These are phyloP conservation scores for Drosophila mimica DNA, from an alignment of 2,888 invertebrate genomes.

Conservation along the genomic window DNA sequence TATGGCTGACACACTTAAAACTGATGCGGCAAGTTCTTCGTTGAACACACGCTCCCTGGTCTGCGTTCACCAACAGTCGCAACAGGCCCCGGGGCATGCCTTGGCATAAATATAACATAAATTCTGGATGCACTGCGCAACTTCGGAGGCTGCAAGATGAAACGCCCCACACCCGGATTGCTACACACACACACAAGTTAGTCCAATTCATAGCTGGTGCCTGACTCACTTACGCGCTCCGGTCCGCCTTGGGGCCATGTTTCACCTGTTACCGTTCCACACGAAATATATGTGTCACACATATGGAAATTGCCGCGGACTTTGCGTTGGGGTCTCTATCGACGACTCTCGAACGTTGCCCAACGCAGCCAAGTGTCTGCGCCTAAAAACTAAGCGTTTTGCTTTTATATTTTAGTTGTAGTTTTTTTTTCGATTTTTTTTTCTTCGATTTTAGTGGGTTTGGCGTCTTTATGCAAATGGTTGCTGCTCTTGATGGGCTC, in stretches of 20 bases:
- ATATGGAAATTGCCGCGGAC: conserved; percentile 36
- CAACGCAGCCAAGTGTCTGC: conserved; percentile 60
- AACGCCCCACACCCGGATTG: conserved; percentile 56
- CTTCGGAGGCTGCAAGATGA: conserved; percentile 55
- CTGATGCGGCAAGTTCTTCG: conserved; percentile 41
- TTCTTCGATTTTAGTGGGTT: conserved; percentile 36
- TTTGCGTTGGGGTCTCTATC: conserved; percentile 32
- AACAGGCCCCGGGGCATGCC: conserved; percentile 60
- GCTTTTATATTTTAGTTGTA: neutral
- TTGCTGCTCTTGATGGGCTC: conserved; percentile 51
- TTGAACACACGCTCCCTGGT: conserved; percentile 22
- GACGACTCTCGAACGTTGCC: conserved; percentile 59
- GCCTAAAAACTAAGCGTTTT: conserved; percentile 54
- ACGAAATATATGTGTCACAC: conserved; percentile 60
- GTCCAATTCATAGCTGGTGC: conserved; percentile 2
- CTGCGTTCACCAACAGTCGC: conserved; percentile 34
- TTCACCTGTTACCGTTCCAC: conserved; percentile 65
- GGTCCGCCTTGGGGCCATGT: conserved; percentile 40
- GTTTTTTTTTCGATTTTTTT: conserved; percentile 1
- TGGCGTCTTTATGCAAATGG: conserved; percentile 70
- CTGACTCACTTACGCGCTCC: conserved; percentile 50
- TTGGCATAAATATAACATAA: conserved; percentile 59
- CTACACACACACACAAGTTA: conserved; percentile 31
- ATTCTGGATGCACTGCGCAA: conserved; percentile 39
- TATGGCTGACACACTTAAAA: conserved; percentile 66